Conservation (phyloP, 2,113 vertebrate genomes). For the Macquaria ambigua region DNA sequence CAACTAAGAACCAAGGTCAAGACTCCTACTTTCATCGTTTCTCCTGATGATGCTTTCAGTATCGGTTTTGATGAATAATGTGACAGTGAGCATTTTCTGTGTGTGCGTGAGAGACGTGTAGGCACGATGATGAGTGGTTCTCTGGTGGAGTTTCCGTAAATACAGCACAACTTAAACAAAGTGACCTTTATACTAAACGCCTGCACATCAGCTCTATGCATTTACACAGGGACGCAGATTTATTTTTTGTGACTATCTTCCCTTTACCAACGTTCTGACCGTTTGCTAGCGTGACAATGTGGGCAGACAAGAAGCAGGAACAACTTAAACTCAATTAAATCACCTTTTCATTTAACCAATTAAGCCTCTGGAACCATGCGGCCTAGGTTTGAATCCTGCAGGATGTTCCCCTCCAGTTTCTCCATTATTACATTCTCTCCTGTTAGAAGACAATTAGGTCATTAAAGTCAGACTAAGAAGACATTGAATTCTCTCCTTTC, state of each 20-base stretch:
- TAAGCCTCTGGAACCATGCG: neutral
- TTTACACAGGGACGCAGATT: neutral
- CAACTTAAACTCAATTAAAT: slow-evolving; percentile 24
- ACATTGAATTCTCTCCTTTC: neutral
- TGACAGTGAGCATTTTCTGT: neutral
- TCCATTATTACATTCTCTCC: neutral
- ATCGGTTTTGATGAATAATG: neutral
- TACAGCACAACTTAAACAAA: neutral
- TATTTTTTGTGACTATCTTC: neutral
- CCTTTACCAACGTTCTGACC: neutral
- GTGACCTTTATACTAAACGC: slow-evolving; percentile 25
- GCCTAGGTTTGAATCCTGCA: neutral
- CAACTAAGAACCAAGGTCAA: neutral
- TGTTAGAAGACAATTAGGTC: neutral
- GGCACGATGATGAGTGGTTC: slow-evolving; percentile 2
- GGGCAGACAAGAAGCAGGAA: neutral
- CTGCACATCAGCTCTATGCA: slow-evolving; percentile 10
- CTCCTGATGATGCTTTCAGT: slow-evolving; percentile 10
- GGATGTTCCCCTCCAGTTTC: neutral
- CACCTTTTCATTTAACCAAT: slow-evolving; percentile 5
- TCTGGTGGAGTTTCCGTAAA: slow-evolving; percentile 2
- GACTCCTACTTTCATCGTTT: slow-evolving; percentile 7
- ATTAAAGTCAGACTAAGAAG: neutral
- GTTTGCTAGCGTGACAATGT: neutral
- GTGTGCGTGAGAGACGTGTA: neutral